Evolutionary conservation across 2,113 vertebrate genomes (phyloP), one percentile per base, ranked within the genome.

Genomic region (Pitta sordida): DNA sequence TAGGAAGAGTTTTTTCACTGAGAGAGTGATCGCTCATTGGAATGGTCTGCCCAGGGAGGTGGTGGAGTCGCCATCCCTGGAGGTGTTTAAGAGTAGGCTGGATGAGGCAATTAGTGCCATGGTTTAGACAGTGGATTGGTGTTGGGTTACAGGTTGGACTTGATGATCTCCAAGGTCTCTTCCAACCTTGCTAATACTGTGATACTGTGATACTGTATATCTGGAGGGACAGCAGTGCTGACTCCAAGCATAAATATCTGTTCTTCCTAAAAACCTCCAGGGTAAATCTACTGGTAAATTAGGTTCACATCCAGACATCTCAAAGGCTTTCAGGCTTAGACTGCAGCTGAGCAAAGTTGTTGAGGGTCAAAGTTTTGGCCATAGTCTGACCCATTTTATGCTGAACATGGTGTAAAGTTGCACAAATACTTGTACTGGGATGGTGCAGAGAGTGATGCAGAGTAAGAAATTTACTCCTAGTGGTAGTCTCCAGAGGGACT

Each of bases 371-470:
- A 4, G 9, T 21, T 86, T 53, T 67, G 58, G 2, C 44, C 34
- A 29, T 4, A 43, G 52, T 4, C 19, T 49, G 6, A 39, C 39
- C 23, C 2, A 1, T 76, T 85, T 19, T 10, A 6, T 68, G 39
- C 32, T 68, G 60, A 85, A 83, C 73, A 29, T n/a, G 13, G 19
- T 27, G 43, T 18, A 90, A 85, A 93, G 15, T 11, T 56, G 53
- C 19, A 48, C 1, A 13, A 79, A 68, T 64, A 29, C 12, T 27
- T 91, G 26, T 12, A 5, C 43, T 78, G 46, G 24, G 6, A 58
- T 1, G 2, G 29, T 30, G 43, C 23, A 48, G 21, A 4, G 15
- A 46, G 9, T 22, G 20, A 13, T 0, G 3, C 21, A 39, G 21
- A 76, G 6, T 6, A 48, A 67, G 67, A 79, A 87, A 59, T 36